phyloP scores from a whole-genome alignment of 2,888 invertebrate species.

The Brachyptera putata region DNA sequence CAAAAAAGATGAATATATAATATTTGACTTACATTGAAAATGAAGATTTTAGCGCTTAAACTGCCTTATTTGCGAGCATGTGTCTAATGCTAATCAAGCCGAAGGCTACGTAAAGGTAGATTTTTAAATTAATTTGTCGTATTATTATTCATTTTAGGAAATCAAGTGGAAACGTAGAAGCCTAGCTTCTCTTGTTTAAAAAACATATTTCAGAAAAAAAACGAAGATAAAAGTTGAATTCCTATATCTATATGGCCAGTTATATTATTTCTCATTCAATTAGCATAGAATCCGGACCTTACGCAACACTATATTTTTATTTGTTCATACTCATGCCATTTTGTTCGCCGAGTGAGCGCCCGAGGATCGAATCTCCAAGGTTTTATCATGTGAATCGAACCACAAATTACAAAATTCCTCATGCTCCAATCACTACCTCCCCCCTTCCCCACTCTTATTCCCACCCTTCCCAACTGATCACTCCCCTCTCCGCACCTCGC shows the following conservation, averaged over 20 bases:
- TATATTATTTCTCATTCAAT: neutral
- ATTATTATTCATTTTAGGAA: conserved; percentile 2
- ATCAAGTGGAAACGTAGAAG: neutral
- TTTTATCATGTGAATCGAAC: conserved; percentile 30
- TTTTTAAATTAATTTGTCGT: conserved; percentile 4
- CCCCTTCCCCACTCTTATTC: conserved; percentile 7
- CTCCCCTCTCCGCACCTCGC: conserved; percentile 2
- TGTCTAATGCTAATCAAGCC: neutral
- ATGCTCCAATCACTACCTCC: conserved; percentile 38
- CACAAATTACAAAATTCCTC: conserved; percentile 33
- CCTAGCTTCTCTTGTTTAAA: neutral
- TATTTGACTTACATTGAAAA: neutral
- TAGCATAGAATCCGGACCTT: conserved; percentile 1
- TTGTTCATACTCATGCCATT: neutral
- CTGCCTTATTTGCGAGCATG: no score
- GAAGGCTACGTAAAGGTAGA: neutral
- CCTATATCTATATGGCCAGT: neutral
- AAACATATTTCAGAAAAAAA: neutral
- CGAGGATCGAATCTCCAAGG: conserved; percentile 13
- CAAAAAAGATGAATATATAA: no score
- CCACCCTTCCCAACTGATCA: neutral
- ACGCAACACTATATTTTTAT: neutral
- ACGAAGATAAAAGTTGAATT: neutral
- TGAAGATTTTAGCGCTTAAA: conserved; percentile 8
- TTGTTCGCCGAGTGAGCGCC: conserved; percentile 5